Percentiles rank a stretch among this genome's conserved stretches.
These are phyloP conservation scores for Trochalopteron elliotii DNA, from an alignment of 2,113 vertebrate genomes.

Conservation along the genomic window DNA sequence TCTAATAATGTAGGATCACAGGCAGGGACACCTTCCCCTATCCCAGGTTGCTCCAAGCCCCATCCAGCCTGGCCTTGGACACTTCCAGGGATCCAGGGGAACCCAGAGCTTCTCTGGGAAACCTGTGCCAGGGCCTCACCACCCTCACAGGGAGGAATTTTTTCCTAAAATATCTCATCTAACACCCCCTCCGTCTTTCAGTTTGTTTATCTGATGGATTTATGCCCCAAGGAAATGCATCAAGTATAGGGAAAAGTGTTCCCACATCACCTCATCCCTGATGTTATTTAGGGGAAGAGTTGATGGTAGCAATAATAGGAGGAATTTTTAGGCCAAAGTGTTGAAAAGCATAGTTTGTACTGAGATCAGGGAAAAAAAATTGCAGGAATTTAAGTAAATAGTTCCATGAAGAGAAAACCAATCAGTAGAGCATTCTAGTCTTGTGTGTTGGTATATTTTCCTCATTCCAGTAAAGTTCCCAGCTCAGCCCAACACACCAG, in stretches of 20 bases:
- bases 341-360: not conserved
- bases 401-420: not conserved
- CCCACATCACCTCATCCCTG: fast-evolving
- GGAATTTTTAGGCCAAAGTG: not conserved
- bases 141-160: not conserved
- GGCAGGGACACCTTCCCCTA: not conserved
- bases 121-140: fast-evolving
- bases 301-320: not conserved
- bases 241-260: not conserved
- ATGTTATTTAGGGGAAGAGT: not conserved
- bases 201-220: not conserved
- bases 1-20: not conserved
- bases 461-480: not conserved
- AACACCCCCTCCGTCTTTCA: too few relatives aligned
- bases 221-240: not conserved
- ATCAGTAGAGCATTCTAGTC: not conserved
- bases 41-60: not conserved
- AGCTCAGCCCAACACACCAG: fast-evolving
- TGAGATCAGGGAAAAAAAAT: not conserved
- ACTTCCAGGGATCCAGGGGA: not conserved
- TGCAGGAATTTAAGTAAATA: not conserved
- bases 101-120: not conserved
- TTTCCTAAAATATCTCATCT: not conserved
- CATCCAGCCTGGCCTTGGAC: fast-evolving
- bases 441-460: not conserved